Percentiles rank a stretch among this genome's conserved stretches.
Conservation (phyloP, 1,140 invertebrate genomes). For the Zaprionus gabonicus region DNA sequence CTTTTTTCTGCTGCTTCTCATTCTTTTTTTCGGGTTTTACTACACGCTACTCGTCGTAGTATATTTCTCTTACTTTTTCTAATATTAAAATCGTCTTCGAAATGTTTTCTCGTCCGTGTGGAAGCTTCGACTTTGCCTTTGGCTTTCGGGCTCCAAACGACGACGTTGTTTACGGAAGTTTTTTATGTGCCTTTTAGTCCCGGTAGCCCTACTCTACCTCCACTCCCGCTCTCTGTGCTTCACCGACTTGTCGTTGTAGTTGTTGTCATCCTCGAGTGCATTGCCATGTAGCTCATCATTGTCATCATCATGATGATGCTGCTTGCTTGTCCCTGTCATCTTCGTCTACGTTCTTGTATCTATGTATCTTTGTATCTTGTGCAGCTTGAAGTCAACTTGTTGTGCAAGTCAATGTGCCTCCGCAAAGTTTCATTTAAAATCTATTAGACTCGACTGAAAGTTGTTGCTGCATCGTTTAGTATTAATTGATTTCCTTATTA, state of each 20-base stretch:
- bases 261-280: conserved; percentile 69
- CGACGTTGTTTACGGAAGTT: conserved; percentile 78
- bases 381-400: conserved; percentile 71
- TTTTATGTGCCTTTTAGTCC: conserved; percentile 42
- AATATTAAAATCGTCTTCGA: conserved; percentile 79
- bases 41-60: conserved; percentile 13
- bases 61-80: conserved; percentile 71
- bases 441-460: conserved; percentile 69
- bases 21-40: conserved; percentile 37
- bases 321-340: conserved; percentile 17
- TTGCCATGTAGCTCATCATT: conserved; percentile 66
- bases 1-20: not conserved
- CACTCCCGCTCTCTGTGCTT: not conserved
- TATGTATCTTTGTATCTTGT: conserved; percentile 53
- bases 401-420: conserved; percentile 67
- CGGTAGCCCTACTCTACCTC: not conserved
- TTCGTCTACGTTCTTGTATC: conserved; percentile 35
- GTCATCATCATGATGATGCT: conserved; percentile 24
- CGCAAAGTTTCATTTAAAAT: conserved; percentile 78
- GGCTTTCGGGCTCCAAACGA: conserved; percentile 22
- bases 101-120: conserved; percentile 62
- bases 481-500: conserved; percentile 84
- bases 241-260: conserved; percentile 9
- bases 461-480: conserved; percentile 71
- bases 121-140: conserved; percentile 43